Conservation (phyloP, 92 coral and sea anemone genomes). For the Phenganax marumi region DNA sequence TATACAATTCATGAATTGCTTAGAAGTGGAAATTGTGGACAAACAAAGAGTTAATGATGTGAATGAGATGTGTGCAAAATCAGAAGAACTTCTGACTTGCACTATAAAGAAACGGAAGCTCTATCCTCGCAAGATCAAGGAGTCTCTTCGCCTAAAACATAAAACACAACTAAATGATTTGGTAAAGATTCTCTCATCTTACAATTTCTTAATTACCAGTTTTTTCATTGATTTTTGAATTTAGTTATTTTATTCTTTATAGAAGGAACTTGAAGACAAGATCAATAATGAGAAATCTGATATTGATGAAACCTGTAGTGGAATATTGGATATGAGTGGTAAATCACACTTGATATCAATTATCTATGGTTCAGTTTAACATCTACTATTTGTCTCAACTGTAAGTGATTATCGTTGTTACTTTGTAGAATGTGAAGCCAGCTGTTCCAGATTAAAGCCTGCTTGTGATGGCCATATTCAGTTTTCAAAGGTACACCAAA, state of each 20-base stretch:
- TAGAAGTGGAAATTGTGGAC: constrained; percentile 65
- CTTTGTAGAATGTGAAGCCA: constrained; percentile 52
- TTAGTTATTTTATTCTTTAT: not conserved
- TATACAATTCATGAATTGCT: not conserved
- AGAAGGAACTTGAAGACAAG: not conserved
- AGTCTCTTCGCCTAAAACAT: constrained; percentile 51
- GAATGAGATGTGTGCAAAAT: constrained; percentile 68
- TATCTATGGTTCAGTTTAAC: not conserved
- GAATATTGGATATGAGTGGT: constrained; percentile 20
- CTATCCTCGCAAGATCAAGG: constrained; percentile 72
- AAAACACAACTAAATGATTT: constrained; percentile 48
- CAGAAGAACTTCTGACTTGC: constrained; percentile 72
- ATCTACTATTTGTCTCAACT: no score
- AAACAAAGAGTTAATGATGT: constrained; percentile 68
- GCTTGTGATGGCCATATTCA: constrained; percentile 50
- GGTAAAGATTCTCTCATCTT: constrained; percentile 49
- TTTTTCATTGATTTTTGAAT: constrained; percentile 3
- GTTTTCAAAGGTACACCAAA: constrained; percentile 60
- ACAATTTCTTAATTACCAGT: not conserved
- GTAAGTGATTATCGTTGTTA: not conserved
- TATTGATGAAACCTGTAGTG: not conserved
- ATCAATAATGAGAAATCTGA: not conserved
- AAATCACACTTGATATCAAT: not conserved
- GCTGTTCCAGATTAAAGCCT: constrained; percentile 52
- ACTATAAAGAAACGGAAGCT: constrained; percentile 76